Evolutionary conservation across 2,888 invertebrate genomes (phyloP).

Genomic region (Eristalis arbustorum): DNA sequence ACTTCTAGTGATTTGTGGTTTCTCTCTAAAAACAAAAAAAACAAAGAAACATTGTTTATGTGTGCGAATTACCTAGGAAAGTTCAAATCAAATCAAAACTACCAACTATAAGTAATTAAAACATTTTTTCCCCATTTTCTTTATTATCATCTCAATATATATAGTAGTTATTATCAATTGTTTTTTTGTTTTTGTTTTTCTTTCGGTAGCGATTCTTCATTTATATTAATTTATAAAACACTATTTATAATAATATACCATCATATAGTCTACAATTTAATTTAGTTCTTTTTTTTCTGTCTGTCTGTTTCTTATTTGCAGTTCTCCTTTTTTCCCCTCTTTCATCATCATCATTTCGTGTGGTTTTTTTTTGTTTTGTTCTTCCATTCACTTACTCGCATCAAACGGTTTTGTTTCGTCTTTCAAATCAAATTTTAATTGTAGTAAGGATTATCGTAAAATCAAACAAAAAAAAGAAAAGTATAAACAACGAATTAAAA

Average conservation of each 20-base stretch:
- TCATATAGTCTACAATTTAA: conserved; percentile 69
- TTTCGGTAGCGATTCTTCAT: conserved; percentile 49
- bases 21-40: too few relatives aligned
- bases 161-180: conserved; percentile 59
- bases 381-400: conserved; percentile 19
- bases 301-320: not conserved
- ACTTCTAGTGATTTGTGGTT: not conserved
- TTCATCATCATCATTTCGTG: not conserved
- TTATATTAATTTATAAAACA: conserved; percentile 69
- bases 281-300: conserved; percentile 49
- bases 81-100: conserved; percentile 21
- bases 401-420: conserved; percentile 50
- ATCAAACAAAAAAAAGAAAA: not conserved
- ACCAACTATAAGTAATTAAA: conserved; percentile 61
- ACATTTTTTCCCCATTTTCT: conserved; percentile 60
- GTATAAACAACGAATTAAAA: conserved; percentile 12
- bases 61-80: not conserved
- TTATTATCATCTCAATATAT: conserved; percentile 67
- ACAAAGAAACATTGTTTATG: conserved; percentile 3
- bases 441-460: conserved; percentile 47
- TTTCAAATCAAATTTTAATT: conserved; percentile 50
- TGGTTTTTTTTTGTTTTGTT: too few relatives aligned
- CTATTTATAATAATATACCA: conserved; percentile 64
- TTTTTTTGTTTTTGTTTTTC: conserved; percentile 25
- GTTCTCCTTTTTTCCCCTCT: not conserved